phyloP scores from a whole-genome alignment of 2,113 vertebrate species.

The Salvator merianae region DNA sequence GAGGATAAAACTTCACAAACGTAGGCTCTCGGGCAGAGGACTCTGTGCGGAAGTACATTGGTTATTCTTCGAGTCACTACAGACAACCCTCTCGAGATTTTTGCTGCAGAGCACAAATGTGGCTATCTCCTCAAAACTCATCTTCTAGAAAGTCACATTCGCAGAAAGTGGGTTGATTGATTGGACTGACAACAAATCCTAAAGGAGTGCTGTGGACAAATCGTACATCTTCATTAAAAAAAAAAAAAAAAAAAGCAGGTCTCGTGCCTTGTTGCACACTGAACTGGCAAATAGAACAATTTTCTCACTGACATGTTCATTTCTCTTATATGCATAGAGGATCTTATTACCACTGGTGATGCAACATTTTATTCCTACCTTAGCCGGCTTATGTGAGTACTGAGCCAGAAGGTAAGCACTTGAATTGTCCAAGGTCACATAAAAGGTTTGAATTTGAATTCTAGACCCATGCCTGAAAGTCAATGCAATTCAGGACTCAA shows the following conservation, averaged over 20 bases:
- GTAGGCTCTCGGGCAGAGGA: not conserved
- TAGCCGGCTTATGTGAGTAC: not conserved
- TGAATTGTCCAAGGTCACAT: not conserved
- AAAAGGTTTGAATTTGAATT: slow-evolving; percentile 14
- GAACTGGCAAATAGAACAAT: not conserved
- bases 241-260: too few relatives aligned
- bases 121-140: not conserved
- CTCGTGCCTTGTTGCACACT: not conserved
- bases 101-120: not conserved
- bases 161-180: slow-evolving; percentile 8
- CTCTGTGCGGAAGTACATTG: not conserved
- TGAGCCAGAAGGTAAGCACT: not conserved
- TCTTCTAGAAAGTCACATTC: not conserved
- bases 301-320: not conserved
- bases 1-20: not conserved
- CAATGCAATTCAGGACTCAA: not conserved
- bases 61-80: not conserved
- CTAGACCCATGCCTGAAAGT: not conserved
- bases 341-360: not conserved
- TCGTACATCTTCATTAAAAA: not conserved
- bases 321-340: not conserved
- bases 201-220: not conserved
- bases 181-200: slow-evolving; percentile 14
- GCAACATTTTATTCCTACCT: not conserved
- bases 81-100: not conserved